Conservation (phyloP, 2,113 vertebrate species). For the Xiphias gladius region DNA sequence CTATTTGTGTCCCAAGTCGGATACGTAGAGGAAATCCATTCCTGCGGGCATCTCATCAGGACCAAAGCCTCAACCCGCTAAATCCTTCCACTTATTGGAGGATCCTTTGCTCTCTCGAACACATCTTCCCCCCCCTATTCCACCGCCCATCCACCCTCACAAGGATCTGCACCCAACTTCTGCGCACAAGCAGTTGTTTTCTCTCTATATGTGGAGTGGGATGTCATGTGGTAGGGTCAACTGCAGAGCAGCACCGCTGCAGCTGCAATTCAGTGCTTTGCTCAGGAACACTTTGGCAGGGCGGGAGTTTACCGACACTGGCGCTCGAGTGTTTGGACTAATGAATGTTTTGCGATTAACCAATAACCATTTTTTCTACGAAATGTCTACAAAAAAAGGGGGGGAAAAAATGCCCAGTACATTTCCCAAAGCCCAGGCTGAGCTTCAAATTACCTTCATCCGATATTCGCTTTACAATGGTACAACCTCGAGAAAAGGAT, state of each 20-base stretch:
- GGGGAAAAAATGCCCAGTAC: no score
- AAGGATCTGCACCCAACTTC: constrained; percentile 6
- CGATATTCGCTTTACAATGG: no score
- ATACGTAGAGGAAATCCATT: constrained; percentile 34
- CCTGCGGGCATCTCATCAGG: constrained; percentile 51
- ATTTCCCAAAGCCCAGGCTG: no score
- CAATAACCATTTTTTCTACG: no score
- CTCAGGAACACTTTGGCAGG: background rate
- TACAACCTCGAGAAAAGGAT: no score
- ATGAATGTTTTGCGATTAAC: no score
- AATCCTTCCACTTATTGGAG: constrained; percentile 26
- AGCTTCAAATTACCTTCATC: no score
- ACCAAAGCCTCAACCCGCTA: constrained; percentile 10
- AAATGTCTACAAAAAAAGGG: no score
- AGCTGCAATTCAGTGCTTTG: background rate
- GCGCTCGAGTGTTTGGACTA: no score
- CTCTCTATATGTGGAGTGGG: background rate
- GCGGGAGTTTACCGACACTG: no score
- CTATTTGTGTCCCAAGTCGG: constrained; percentile 40
- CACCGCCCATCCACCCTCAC: background rate
- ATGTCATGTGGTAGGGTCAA: background rate
- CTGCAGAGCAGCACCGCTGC: background rate
- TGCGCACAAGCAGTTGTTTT: background rate
- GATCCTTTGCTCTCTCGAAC: constrained; percentile 3
- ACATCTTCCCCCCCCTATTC: background rate